Evolutionary conservation across 2,888 invertebrate genomes (phyloP).

Genomic region (Unio pictorum): DNA sequence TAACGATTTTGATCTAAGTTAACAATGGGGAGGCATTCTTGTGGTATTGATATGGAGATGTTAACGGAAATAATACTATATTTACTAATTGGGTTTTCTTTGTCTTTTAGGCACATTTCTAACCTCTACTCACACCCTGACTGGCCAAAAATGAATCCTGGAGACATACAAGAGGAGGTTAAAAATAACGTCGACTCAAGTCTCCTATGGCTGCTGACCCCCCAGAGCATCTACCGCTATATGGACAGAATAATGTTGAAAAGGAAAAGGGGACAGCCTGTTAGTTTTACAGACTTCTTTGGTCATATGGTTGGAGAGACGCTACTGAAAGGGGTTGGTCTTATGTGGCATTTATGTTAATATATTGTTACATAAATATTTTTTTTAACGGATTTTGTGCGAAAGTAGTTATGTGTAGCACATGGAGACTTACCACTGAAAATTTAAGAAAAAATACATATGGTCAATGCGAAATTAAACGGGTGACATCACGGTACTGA

Average conservation of each 20-base stretch:
- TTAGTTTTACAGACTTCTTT: slow-evolving; percentile 74
- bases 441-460: no score
- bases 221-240: slow-evolving; percentile 64
- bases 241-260: slow-evolving; percentile 68
- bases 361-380: no score
- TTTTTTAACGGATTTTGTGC: no score
- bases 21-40: no score
- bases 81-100: background rate
- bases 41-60: no score
- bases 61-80: no score
- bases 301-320: slow-evolving; percentile 73
- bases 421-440: no score
- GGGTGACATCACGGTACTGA: no score
- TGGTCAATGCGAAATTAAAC: no score
- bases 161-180: slow-evolving; percentile 68
- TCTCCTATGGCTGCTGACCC: slow-evolving; percentile 66
- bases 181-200: slow-evolving; percentile 67
- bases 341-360: no score
- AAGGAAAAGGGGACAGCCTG: slow-evolving; percentile 70
- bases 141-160: slow-evolving; percentile 69
- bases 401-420: no score
- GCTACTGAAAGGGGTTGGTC: slow-evolving; percentile 69
- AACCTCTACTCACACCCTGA: slow-evolving; percentile 72
- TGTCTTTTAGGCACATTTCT: slow-evolving; percentile 70
- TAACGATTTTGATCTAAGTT: no score